phyloP scores from a whole-genome alignment of 2,113 vertebrate species.

The Henicopernis longicauda region DNA sequence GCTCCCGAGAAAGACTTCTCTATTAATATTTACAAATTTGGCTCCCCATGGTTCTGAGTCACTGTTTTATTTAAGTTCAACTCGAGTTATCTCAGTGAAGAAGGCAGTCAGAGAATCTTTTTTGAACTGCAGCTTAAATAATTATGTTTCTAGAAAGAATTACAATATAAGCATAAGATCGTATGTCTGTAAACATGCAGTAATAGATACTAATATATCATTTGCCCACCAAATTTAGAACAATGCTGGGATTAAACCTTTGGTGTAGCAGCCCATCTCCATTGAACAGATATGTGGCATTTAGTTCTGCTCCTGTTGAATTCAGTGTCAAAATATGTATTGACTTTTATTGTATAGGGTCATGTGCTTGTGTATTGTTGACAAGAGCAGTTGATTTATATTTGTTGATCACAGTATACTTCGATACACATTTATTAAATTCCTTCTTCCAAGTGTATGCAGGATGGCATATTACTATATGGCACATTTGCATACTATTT shows the following conservation, averaged over 20 bases:
- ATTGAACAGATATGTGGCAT: background rate
- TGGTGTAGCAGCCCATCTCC: background rate
- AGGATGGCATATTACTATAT: background rate
- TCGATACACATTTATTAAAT: background rate
- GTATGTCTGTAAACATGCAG: background rate
- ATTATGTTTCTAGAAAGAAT: background rate
- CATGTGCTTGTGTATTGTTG: background rate
- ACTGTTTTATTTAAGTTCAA: background rate
- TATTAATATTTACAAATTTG: background rate
- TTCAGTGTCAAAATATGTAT: background rate
- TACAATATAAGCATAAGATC: background rate
- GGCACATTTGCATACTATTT: background rate
- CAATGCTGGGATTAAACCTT: background rate
- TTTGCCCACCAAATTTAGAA: background rate
- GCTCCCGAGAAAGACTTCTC: background rate
- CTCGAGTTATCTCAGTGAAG: background rate
- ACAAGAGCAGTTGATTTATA: background rate
- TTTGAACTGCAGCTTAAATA: background rate
- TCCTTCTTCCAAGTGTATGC: background rate
- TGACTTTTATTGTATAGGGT: background rate
- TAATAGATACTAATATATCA: background rate
- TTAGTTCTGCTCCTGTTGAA: background rate
- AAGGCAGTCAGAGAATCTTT: background rate
- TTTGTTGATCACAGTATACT: background rate
- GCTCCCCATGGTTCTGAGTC: background rate